A percentile compares a stretch with the other conserved stretches of the same genome.
Conservation (phyloP, 2,888 invertebrate genomes). For the Conus canariensis region DNA sequence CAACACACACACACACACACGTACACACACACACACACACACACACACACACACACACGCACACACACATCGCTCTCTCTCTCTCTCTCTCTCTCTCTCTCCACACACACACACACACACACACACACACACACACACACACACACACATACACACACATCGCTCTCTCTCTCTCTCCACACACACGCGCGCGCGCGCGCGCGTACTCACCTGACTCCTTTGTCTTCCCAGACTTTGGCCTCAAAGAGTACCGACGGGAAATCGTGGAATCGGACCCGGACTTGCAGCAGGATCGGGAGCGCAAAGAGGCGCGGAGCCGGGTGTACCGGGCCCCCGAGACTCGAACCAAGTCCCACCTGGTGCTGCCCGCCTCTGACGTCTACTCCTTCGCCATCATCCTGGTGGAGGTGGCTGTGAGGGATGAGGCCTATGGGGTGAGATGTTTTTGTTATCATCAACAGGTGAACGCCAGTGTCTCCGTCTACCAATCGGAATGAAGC, state of each 20-base stretch:
- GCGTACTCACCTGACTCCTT: too few relatives aligned
- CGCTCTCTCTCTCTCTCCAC: too few relatives aligned
- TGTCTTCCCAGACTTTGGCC: conserved; percentile 37
- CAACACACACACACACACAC: neutral
- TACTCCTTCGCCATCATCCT: conserved; percentile 71
- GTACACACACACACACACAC: neutral
- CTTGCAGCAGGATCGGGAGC: conserved; percentile 42
- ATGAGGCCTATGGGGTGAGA: conserved; percentile 70
- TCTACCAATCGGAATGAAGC: too few relatives aligned
- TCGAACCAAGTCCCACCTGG: neutral
- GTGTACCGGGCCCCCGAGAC: conserved; percentile 71
- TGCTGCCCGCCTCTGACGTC: conserved; percentile 56
- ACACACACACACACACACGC: conserved; percentile 10
- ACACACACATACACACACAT: conserved; percentile 2
- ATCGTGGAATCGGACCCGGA: conserved; percentile 52
- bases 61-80: neutral
- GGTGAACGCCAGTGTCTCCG: too few relatives aligned
- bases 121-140: neutral
- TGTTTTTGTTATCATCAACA: neutral
- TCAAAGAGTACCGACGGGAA: conserved; percentile 40
- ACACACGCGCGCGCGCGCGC: neutral
- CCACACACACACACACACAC: neutral
- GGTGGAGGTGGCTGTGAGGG: conserved; percentile 71
- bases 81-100: too few relatives aligned
- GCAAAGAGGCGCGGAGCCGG: conserved; percentile 52